Percentiles rank a stretch among this genome's conserved stretches.
Conservation (phyloP, 2,113 vertebrate species). For the Sturnira hondurensis region DNA sequence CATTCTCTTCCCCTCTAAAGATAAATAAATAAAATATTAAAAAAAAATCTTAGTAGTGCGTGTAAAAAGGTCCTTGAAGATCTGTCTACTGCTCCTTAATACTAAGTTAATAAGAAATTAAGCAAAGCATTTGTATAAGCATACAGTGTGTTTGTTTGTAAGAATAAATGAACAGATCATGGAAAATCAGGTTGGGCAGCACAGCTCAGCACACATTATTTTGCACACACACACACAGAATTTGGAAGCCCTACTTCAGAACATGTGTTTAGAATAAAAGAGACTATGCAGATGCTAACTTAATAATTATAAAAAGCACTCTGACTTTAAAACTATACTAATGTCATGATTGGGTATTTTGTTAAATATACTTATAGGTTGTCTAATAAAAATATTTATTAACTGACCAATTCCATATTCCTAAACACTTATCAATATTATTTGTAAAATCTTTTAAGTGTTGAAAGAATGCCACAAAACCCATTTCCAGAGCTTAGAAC, state of each 20-base stretch:
- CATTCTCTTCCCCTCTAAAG: too few relatives aligned
- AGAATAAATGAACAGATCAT: not conserved
- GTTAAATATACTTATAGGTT: not conserved
- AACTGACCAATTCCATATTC: not conserved
- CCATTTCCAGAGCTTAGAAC: not conserved
- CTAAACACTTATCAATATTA: not conserved
- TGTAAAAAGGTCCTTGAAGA: not conserved
- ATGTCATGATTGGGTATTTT: not conserved
- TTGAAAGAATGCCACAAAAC: slow-evolving; percentile 7
- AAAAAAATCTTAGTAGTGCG: not conserved
- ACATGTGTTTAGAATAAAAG: not conserved
- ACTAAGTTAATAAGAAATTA: not conserved
- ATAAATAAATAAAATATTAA: too few relatives aligned
- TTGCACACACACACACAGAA: not conserved
- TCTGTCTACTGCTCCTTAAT: not conserved
- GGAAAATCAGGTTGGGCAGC: not conserved
- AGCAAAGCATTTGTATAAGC: not conserved
- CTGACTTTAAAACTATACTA: not conserved
- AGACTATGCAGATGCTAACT: not conserved
- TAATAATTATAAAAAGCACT: not conserved
- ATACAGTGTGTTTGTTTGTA: not conserved
- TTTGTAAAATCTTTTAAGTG: not conserved
- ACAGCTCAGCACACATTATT: not conserved
- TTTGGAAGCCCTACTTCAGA: not conserved
- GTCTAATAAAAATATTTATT: not conserved